Evolutionary conservation across 2,113 vertebrate genomes (phyloP), one percentile per base, ranked within the genome.

Genomic region (Notechis scutatus): DNA sequence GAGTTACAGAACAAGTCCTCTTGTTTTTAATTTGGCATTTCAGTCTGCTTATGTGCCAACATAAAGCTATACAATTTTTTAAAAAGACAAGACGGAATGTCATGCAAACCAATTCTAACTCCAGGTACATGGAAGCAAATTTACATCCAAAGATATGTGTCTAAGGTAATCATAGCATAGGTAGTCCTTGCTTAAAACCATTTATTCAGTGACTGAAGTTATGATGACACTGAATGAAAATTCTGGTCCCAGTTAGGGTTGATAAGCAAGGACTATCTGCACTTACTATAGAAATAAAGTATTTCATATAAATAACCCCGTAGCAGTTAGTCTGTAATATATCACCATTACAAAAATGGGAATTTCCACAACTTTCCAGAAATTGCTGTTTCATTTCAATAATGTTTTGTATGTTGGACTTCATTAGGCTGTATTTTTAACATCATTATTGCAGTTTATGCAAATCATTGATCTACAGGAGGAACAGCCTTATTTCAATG

Each of bases 31-130:
- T 92, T 93, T 93, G 88, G 85, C 89, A 89, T 85, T 93, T 92
- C 91, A 87, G 61, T 91, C 42, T 69, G 74, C 85, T 94, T 93
- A 89, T 92, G 94, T 92, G 93, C 93, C 93, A 94, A 95, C 26
- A 92, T n/a, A 6, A 94, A 88, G 64, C 90, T 59, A 93, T 87
- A 94, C 14, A 85, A 21, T 29, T 54, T 69, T 69, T 34, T 34
- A 7, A 34, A 61, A 92, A 87, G 8, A n/a, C 29, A 59, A 10
- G 34, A 89, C 7, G 1, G 18, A 91, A 89, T 3, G 12, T 54
- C 93, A 95, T 95, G 85, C 90, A 95, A 74, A 52, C 55, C 8
- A 10, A 23, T 42, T 56, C 88, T 90, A 85, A 93, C 34, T 88
- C n/a, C 29, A 69, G 26, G 26, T 85, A 85, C 29, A 90, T 54